A percentile compares a stretch with the other conserved stretches of the same genome.
Evolutionary conservation across 2,888 invertebrate species (phyloP).

Genomic region (Chrysomela aeneicollis): DNA sequence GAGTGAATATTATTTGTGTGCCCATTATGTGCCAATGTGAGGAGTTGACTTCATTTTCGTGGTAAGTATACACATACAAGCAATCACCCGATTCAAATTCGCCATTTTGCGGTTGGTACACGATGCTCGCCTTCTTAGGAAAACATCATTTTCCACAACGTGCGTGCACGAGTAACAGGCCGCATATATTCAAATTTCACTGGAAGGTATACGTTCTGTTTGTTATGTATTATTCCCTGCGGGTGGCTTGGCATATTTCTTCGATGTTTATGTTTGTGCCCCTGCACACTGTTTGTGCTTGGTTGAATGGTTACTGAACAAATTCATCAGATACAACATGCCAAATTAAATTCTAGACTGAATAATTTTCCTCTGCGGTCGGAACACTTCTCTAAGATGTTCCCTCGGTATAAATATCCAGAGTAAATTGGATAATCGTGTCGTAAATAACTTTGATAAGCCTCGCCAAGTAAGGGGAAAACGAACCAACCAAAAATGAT

Average conservation of each 20-base stretch:
- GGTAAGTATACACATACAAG: no score
- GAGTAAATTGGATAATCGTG: not conserved
- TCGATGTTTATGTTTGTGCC: not conserved
- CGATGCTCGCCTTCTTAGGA: not conserved
- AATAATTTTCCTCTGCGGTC: not conserved
- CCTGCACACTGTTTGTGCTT: not conserved
- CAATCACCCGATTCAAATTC: not conserved
- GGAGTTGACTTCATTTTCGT: no score
- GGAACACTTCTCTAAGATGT: not conserved
- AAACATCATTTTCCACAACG: not conserved
- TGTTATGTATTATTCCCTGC: slow-evolving; percentile 5
- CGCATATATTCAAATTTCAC: not conserved
- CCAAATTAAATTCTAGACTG: slow-evolving; percentile 1
- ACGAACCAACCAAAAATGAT: no score
- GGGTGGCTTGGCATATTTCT: slow-evolving; percentile 1
- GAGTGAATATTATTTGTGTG: no score
- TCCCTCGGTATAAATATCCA: not conserved
- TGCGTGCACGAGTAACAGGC: not conserved
- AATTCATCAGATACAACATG: slow-evolving; percentile 5
- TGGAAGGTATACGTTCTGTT: slow-evolving; percentile 1
- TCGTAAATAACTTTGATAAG: not conserved
- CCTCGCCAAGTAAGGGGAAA: not conserved
- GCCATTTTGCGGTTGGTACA: not conserved
- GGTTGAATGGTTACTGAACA: not conserved
- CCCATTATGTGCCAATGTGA: no score